A percentile compares a stretch with the other conserved stretches of the same genome.
These are phyloP conservation scores for Deilephila elpenor DNA, from an alignment of 2,888 invertebrate genomes.

Conservation along the genomic window DNA sequence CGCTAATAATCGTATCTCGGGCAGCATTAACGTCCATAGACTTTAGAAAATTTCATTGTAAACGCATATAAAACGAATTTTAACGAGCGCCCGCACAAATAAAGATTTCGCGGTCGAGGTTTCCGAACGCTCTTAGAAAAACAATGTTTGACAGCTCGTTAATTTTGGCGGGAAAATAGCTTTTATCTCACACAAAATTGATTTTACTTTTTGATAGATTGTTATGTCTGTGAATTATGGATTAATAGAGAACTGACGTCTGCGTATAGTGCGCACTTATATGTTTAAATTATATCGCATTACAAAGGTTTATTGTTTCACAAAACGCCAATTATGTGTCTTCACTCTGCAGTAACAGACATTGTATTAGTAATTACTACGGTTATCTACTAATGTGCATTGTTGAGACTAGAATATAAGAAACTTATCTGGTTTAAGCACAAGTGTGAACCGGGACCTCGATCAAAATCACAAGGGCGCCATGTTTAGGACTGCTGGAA, in stretches of 20 bases:
- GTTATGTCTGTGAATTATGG: conserved; percentile 1
- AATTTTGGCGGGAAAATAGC: conserved; percentile 37
- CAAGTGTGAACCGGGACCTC: too few species aligned
- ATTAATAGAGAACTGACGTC: neutral
- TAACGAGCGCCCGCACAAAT: conserved; percentile 31
- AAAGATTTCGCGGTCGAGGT: conserved; percentile 33
- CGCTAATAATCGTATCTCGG: conserved; percentile 28
- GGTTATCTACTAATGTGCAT: too few species aligned
- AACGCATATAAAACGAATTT: conserved; percentile 35
- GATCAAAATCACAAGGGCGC: too few species aligned
- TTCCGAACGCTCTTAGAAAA: conserved; percentile 34
- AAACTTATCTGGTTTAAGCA: too few species aligned
- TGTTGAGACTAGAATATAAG: too few species aligned
- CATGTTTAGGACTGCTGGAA: too few species aligned
- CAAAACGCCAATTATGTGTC: neutral
- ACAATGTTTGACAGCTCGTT: conserved; percentile 43
- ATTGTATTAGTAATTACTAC: too few species aligned
- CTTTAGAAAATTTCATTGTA: conserved; percentile 32
- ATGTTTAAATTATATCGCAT: neutral
- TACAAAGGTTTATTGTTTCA: neutral
- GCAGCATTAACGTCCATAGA: conserved; percentile 35
- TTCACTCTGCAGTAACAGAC: too few species aligned
- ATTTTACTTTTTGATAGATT: neutral
- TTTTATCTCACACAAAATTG: conserved; percentile 4
- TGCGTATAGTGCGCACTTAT: neutral